Evolutionary conservation across 2,888 invertebrate species (phyloP).

Genomic region (Stegana nigrithorax): DNA sequence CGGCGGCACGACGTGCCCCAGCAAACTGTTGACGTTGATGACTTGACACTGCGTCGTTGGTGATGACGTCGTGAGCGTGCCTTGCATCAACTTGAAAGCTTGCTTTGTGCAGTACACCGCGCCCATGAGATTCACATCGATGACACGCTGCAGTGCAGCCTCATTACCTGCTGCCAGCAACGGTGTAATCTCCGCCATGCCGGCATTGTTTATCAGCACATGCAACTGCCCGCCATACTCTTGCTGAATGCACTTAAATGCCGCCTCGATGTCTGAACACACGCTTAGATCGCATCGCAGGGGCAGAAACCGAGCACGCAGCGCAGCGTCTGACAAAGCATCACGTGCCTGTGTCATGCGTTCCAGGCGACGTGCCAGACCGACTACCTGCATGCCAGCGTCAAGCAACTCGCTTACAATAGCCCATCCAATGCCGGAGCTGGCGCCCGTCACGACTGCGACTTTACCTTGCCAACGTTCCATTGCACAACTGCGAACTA

Average conservation of each 20-base stretch:
- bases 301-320: slow-evolving; percentile 64
- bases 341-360: slow-evolving; percentile 57
- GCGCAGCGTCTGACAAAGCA: slow-evolving; percentile 32
- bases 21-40: slow-evolving; percentile 69
- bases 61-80: slow-evolving; percentile 36
- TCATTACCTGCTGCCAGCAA: slow-evolving; percentile 52
- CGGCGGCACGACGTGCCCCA: slow-evolving; percentile 69
- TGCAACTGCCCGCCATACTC: slow-evolving; percentile 70
- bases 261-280: slow-evolving; percentile 70
- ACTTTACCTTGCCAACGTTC: slow-evolving; percentile 64
- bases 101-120: slow-evolving; percentile 68
- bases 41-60: slow-evolving; percentile 64
- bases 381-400: slow-evolving; percentile 71
- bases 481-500: no score
- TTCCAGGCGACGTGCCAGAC: slow-evolving; percentile 70
- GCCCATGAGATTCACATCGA: slow-evolving; percentile 69
- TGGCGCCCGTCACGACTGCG: slow-evolving; percentile 75
- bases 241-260: slow-evolving; percentile 70
- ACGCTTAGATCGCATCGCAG: slow-evolving; percentile 70
- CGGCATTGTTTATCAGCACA: slow-evolving; percentile 73
- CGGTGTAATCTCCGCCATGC: slow-evolving; percentile 55
- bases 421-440: slow-evolving; percentile 72
- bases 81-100: slow-evolving; percentile 69
- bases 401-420: slow-evolving; percentile 67
- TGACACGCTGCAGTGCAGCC: slow-evolving; percentile 49